Conservation (phyloP, 2,113 vertebrate species). For the Charina bottae region DNA sequence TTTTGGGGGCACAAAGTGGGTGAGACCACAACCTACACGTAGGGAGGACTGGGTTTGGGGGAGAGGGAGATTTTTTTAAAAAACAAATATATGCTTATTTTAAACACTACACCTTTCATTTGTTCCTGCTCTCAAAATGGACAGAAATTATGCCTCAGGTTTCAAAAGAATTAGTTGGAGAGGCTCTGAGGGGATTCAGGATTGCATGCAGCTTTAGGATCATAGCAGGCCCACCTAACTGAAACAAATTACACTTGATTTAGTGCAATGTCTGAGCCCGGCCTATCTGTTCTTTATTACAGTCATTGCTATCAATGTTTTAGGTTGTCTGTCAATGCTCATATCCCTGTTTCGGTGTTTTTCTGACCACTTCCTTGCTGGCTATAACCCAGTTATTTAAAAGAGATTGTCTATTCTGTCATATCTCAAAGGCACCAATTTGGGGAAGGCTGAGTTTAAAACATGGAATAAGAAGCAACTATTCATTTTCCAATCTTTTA, state of each 20-base stretch:
- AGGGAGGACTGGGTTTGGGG: background rate
- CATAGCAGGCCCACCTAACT: background rate
- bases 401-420: background rate
- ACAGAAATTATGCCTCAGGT: background rate
- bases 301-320: background rate
- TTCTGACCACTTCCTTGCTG: background rate
- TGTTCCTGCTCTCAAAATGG: background rate
- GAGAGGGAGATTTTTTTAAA: background rate
- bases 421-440: background rate
- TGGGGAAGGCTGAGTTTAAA: background rate
- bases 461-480: background rate
- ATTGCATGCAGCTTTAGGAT: background rate
- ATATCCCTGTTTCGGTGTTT: background rate
- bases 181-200: background rate
- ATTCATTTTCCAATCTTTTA: slow-evolving; percentile 2
- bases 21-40: background rate
- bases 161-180: background rate
- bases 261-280: background rate
- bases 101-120: background rate
- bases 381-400: background rate
- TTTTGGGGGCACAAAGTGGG: background rate
- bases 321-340: background rate
- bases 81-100: background rate
- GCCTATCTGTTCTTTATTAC: background rate
- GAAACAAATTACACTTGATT: background rate